Percentiles rank a stretch among this genome's conserved stretches.
Evolutionary conservation across 2,888 invertebrate species (phyloP).

Genomic region (Nomada goodeniana): DNA sequence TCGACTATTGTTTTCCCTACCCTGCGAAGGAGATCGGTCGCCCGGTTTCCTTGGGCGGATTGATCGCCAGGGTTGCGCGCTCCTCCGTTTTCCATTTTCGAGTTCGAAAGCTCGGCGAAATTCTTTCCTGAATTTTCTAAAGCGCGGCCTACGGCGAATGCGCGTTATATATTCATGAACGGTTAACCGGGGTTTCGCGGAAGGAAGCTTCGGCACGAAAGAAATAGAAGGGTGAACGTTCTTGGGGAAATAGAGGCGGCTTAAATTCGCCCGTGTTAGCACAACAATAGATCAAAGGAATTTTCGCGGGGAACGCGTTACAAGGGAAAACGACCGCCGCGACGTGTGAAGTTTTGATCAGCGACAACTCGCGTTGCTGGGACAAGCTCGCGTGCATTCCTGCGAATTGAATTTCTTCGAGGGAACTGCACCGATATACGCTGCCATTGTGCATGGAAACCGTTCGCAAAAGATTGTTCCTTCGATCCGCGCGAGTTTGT

Average conservation of each 20-base stretch:
- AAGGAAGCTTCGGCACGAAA: background rate
- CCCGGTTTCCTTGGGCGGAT: background rate
- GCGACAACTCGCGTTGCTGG: constrained; percentile 7
- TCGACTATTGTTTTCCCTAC: background rate
- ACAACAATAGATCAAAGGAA: constrained; percentile 57
- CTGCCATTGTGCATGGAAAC: background rate
- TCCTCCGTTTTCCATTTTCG: background rate
- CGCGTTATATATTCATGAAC: constrained; percentile 43
- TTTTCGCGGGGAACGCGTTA: constrained; percentile 31
- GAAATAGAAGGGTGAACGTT: constrained; percentile 14
- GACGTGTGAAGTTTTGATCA: constrained; percentile 27
- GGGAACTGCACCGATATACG: constrained; percentile 15
- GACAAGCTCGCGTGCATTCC: constrained; percentile 36
- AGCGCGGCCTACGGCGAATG: constrained; percentile 33
- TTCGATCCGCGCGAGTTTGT: background rate
- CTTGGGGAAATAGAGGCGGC: constrained; percentile 40
- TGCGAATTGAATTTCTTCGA: constrained; percentile 55
- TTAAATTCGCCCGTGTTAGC: constrained; percentile 51
- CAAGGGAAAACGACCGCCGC: background rate
- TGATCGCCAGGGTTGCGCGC: background rate
- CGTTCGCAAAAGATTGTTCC: background rate
- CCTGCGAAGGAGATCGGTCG: background rate
- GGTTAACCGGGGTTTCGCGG: constrained; percentile 41
- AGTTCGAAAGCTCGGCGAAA: background rate
- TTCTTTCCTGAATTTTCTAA: constrained; percentile 16